Conservation (phyloP, 2,797 vertebrate genomes). For the Sebastes hopkinsi region DNA sequence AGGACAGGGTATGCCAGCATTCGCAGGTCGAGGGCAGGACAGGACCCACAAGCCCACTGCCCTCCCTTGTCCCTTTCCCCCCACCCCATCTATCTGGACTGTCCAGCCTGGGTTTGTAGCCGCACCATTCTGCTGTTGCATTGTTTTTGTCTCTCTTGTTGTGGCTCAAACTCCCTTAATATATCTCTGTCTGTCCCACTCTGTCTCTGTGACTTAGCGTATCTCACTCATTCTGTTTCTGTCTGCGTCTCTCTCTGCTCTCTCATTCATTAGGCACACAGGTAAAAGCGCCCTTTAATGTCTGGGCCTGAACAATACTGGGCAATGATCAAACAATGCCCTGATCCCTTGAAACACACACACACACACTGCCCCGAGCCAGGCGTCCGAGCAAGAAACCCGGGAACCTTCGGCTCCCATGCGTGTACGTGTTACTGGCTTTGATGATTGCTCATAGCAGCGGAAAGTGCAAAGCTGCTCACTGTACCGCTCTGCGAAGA, state of each 20-base stretch:
- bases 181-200: not conserved
- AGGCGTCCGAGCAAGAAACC: constrained; percentile 55
- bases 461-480: constrained; percentile 81
- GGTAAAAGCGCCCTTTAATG: constrained; percentile 49
- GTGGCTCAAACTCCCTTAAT: constrained; percentile 2
- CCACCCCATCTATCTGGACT: constrained; percentile 47
- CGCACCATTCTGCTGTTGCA: constrained; percentile 16
- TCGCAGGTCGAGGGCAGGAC: constrained; percentile 83
- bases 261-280: constrained; percentile 42
- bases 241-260: not conserved
- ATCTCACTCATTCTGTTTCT: constrained; percentile 1
- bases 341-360: constrained; percentile 39
- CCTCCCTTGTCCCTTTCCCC: constrained; percentile 26
- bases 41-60: constrained; percentile 70
- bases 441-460: constrained; percentile 81
- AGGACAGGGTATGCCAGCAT: constrained; percentile 81
- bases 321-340: constrained; percentile 57
- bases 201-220: not conserved
- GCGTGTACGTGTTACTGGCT: constrained; percentile 73
- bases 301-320: constrained; percentile 29
- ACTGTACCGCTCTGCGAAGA: constrained; percentile 64
- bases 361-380: constrained; percentile 40
- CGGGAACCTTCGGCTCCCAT: constrained; percentile 65
- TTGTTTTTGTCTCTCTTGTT: constrained; percentile 31
- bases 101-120: constrained; percentile 31